phyloP scores from a whole-genome alignment of 2,113 vertebrate species.

The Muntiacus reevesi region DNA sequence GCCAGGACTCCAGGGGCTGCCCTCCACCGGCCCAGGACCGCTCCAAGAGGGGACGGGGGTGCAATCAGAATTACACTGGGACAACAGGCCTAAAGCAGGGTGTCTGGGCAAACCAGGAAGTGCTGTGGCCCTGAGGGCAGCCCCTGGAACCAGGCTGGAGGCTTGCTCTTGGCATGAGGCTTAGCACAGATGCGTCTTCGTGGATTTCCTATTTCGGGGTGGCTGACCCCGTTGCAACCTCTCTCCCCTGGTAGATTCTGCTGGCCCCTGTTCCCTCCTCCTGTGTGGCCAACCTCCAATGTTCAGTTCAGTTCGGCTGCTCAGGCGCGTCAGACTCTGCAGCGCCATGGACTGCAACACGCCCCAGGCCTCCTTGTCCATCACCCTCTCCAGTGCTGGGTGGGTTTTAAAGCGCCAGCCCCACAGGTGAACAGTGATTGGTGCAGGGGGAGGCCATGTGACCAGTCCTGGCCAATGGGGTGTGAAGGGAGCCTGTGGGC shows the following conservation, averaged over 20 bases:
- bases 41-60: background rate
- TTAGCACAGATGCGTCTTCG: no score
- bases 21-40: background rate
- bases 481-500: background rate
- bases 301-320: no score
- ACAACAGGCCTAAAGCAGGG: background rate
- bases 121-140: background rate
- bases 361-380: no score
- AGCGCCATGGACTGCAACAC: no score
- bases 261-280: background rate
- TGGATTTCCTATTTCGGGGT: background rate
- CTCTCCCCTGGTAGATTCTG: background rate
- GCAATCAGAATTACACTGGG: background rate
- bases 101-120: background rate
- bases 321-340: no score
- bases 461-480: background rate
- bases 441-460: background rate
- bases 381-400: background rate
- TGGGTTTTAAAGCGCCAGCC: background rate
- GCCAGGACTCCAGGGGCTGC: background rate
- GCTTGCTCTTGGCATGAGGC: background rate
- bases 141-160: background rate
- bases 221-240: rapidly evolving
- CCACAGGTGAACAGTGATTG: background rate
- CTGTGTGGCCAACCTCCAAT: background rate